Base-by-base conservation (phyloP, 2,888 invertebrate genomes). In the Epistrophella euchroma region DNA sequence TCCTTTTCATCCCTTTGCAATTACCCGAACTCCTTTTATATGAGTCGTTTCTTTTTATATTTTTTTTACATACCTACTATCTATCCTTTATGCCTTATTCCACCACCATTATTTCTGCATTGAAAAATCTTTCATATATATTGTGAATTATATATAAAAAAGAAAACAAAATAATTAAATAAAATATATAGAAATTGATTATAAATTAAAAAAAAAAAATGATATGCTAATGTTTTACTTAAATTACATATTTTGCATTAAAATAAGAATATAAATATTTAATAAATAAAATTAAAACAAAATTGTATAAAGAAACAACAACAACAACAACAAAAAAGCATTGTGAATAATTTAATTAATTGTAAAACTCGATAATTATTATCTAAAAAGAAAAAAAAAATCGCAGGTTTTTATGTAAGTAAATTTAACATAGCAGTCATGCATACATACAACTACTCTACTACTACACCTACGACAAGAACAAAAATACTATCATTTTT, bases 291-390 rank as follows among this genome's bases (percentile, higher is more conserved):
- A 60, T 43, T 60, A 66, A 32, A 72, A 55, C 37, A 62, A 73
- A 45, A 56, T 68, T 86, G 77, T 82, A 82, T 82, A 86, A 64
- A 77, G 62, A 76, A 85, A 84, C 50, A 72, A 77, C n/a, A 52
- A 75, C 32, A 64, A 73, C 25, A 58, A 72, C 11, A 47, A 64
- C 40, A 75, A 77, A 55, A 68, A 71, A 76, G 40, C 58, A 83
- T 81, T 86, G 86, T 86, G 86, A 86, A 86, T 86, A 86, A 82
- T 86, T 86, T 79, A 78, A 86, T 78, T 72, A 77, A 82, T 73
- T 82, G 82, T 82, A 82, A 82, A 86, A 86, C 78, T 86, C 74
- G 86, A 82, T 86, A 86, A 82, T 37, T 86, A 82, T 77, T 77
- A 82, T 78, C 77, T 77, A 71, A 43, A 52, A 52, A 40, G 15